phyloP scores from a whole-genome alignment of 2,888 invertebrate genomes.

The Dicyrtomina minuta region DNA sequence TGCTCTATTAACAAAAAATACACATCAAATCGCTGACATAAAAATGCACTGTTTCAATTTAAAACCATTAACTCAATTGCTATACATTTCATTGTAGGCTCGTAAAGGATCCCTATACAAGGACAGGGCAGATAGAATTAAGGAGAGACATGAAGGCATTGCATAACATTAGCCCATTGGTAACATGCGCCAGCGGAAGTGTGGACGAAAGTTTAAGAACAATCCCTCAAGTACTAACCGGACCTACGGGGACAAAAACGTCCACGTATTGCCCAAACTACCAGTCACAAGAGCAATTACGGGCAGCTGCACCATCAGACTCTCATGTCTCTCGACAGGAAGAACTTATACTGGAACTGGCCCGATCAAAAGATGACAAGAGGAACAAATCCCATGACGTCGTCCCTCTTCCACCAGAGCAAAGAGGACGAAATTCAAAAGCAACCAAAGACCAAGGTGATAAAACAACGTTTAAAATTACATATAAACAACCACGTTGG shows the following conservation, averaged over 20 bases:
- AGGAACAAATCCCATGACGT: not conserved
- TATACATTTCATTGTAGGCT: too few relatives aligned
- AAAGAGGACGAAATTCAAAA: too few relatives aligned
- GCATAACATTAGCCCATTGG: not conserved
- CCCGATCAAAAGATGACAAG: slow-evolving; percentile 31
- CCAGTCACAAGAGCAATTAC: not conserved
- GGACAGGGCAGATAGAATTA: too few relatives aligned
- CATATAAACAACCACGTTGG: slow-evolving; percentile 46
- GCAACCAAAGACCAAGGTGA: not conserved
- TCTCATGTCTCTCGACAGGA: slow-evolving; percentile 1
- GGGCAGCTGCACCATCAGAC: not conserved
- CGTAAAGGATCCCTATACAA: too few relatives aligned
- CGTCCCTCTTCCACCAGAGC: not conserved
- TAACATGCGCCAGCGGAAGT: not conserved
- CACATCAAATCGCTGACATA: too few relatives aligned
- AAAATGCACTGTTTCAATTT: too few relatives aligned
- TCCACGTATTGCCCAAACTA: not conserved
- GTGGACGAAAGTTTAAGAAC: not conserved
- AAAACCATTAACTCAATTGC: too few relatives aligned
- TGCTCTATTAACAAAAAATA: too few relatives aligned
- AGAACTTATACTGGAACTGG: slow-evolving; percentile 20
- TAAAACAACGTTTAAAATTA: slow-evolving; percentile 13
- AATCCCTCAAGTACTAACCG: not conserved
- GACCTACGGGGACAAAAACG: not conserved
- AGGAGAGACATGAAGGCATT: not conserved